A percentile compares a stretch with the other conserved stretches of the same genome.
Conservation (phyloP, 1,140 invertebrate genomes). For the Eupristina koningsbergeri region DNA sequence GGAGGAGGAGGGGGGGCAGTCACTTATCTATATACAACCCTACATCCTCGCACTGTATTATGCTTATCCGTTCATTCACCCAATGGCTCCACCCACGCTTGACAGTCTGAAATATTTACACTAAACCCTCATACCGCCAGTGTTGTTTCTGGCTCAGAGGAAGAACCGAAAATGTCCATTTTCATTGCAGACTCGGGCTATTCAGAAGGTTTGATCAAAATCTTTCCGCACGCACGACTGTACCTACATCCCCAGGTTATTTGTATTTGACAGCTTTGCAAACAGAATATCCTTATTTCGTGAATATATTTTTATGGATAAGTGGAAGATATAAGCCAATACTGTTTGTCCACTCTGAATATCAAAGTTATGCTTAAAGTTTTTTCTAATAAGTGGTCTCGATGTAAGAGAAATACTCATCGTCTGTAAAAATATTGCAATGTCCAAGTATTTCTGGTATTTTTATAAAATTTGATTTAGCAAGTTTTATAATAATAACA, state of each 20-base stretch:
- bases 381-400: no score
- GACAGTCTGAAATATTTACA: conserved; percentile 36
- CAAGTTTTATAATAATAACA: no score
- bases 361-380: no score
- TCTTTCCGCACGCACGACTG: background rate
- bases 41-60: conserved; percentile 7
- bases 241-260: background rate
- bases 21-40: background rate
- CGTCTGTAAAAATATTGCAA: no score
- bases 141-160: conserved; percentile 11
- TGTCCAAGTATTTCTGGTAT: no score
- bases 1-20: background rate
- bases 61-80: conserved; percentile 27
- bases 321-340: background rate
- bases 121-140: background rate
- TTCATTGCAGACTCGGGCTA: background rate
- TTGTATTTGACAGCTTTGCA: background rate
- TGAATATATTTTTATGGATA: background rate
- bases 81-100: no score
- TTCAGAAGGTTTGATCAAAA: background rate
- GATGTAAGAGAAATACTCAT: no score
- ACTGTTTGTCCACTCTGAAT: background rate
- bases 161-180: background rate
- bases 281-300: background rate
- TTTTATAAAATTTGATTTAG: no score